Conservation (phyloP, 1,140 invertebrate genomes). For the Megalonaias nervosa region DNA sequence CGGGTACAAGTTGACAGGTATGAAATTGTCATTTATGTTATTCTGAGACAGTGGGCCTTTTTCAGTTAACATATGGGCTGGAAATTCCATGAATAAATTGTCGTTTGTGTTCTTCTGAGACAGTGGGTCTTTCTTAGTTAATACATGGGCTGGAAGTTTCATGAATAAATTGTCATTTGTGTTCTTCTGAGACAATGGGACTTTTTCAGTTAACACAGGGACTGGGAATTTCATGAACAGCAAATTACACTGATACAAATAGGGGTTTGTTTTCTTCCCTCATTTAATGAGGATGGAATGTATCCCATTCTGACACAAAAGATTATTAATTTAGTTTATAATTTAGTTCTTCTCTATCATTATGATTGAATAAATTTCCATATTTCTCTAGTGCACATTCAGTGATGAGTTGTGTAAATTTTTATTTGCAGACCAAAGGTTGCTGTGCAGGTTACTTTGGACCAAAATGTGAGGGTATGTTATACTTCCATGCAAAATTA, state of each 20-base stretch:
- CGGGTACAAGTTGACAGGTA: too few relatives aligned
- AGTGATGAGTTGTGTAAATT: not conserved
- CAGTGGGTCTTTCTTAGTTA: too few relatives aligned
- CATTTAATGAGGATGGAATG: not conserved
- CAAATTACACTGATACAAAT: not conserved
- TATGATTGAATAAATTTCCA: not conserved
- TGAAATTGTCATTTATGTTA: too few relatives aligned
- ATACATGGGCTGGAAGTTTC: too few relatives aligned
- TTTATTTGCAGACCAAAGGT: slow-evolving; percentile 21
- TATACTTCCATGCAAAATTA: not conserved
- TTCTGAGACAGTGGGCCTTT: too few relatives aligned
- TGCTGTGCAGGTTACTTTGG: slow-evolving; percentile 36
- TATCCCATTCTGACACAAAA: not conserved
- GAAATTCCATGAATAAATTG: too few relatives aligned
- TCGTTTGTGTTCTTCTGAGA: too few relatives aligned
- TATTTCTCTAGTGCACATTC: not conserved
- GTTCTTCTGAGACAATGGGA: too few relatives aligned
- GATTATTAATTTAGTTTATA: slow-evolving; percentile 3
- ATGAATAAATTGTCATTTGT: too few relatives aligned
- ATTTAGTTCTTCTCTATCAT: not conserved
- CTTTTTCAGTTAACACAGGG: too few relatives aligned
- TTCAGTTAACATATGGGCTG: too few relatives aligned
- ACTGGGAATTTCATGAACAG: too few relatives aligned
- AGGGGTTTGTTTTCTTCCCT: not conserved
- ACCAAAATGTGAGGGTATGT: slow-evolving; percentile 23